A percentile compares a stretch with the other conserved stretches of the same genome.
These are phyloP conservation scores for Cotesia congregata DNA, from an alignment of 2,888 invertebrate species.

Conservation along the genomic window DNA sequence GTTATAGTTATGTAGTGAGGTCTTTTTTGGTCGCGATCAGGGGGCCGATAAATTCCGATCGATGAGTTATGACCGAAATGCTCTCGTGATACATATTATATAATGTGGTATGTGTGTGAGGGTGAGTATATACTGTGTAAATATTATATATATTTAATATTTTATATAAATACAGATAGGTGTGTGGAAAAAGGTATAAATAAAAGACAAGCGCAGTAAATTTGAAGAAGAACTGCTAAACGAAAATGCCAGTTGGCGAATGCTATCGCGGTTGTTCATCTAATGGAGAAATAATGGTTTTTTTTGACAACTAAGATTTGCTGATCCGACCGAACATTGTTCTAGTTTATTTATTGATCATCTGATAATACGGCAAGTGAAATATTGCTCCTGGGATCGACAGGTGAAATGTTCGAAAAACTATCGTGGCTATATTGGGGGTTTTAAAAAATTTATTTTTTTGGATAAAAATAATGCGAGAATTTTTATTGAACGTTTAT, in stretches of 20 bases:
- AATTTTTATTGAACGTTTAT: no score
- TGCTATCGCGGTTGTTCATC: constrained; percentile 63
- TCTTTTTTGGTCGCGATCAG: constrained; percentile 50
- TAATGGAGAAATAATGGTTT: constrained; percentile 70
- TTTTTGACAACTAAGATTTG: constrained; percentile 67
- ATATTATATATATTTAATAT: background rate
- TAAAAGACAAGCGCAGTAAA: constrained; percentile 51
- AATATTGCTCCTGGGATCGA: no score
- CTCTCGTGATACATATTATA: constrained; percentile 39
- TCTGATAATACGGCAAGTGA: background rate
- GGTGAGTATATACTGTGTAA: background rate
- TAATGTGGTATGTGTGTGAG: constrained; percentile 3
- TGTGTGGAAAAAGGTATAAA: constrained; percentile 3
- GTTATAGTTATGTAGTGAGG: background rate
- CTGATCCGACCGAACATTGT: constrained; percentile 60
- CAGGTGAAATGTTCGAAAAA: no score
- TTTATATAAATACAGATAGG: background rate
- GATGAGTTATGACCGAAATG: constrained; percentile 47
- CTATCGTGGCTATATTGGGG: no score
- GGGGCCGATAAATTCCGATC: constrained; percentile 48
- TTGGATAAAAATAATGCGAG: no score
- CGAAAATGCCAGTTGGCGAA: constrained; percentile 64
- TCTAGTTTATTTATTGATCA: constrained; percentile 41
- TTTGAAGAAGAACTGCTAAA: constrained; percentile 70
- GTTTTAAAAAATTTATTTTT: no score